phyloP scores from a whole-genome alignment of 2,113 vertebrate genomes.

The Peromyscus maniculatus region DNA sequence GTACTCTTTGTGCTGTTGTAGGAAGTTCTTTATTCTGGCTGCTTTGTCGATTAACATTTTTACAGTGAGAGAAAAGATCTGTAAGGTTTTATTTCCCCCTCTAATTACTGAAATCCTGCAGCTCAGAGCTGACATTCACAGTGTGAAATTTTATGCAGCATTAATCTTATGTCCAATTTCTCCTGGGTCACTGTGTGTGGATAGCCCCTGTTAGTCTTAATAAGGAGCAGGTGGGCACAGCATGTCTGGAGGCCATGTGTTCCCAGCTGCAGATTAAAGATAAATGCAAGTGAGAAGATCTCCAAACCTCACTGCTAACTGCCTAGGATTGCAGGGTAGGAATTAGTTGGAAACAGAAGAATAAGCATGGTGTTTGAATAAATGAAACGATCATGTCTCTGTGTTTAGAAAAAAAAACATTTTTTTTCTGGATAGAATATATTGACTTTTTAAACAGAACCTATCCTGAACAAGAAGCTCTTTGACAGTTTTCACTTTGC shows the following conservation, averaged over 20 bases:
- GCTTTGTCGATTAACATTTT: slow-evolving; percentile 8
- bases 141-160: slow-evolving; percentile 42
- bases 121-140: not conserved
- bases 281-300: not conserved
- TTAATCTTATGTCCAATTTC: slow-evolving; percentile 61
- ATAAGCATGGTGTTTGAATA: not conserved
- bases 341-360: slow-evolving; percentile 22
- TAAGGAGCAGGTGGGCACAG: rapidly evolving
- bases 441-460: not conserved
- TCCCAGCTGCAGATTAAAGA: not conserved
- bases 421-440: not conserved
- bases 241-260: no score
- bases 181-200: rapidly evolving
- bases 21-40: not conserved
- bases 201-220: not conserved
- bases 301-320: not conserved
- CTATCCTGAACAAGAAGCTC: not conserved
- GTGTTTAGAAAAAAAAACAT: not conserved
- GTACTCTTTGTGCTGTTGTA: not conserved
- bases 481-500: not conserved
- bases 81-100: slow-evolving; percentile 61
- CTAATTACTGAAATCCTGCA: slow-evolving; percentile 36
- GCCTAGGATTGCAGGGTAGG: not conserved
- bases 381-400: not conserved
- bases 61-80: slow-evolving; percentile 48